Evolutionary conservation across 37 sponge, comb jelly and placozoan genomes (phyloP).

Genomic region (Haliclona indistincta): DNA sequence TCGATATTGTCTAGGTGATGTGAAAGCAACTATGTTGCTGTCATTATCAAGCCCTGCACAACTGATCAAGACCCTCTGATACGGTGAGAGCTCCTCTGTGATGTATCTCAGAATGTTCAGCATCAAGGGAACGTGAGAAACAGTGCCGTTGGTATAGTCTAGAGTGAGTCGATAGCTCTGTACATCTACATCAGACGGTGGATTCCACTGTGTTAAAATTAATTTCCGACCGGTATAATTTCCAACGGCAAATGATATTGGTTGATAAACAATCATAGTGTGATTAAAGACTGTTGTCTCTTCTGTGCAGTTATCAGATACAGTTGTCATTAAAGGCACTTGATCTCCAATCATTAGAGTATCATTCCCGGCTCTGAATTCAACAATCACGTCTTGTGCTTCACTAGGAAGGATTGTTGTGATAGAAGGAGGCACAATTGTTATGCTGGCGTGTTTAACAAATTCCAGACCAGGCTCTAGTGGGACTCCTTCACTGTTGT

Average conservation of each 20-base stretch:
- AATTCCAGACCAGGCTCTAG: background rate
- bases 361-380: background rate
- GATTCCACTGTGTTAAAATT: background rate
- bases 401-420: background rate
- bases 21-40: background rate
- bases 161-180: background rate
- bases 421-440: background rate
- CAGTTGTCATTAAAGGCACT: background rate
- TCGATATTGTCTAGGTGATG: background rate
- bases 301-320: background rate
- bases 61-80: background rate
- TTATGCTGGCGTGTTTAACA: background rate
- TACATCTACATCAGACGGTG: background rate
- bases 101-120: too few relatives aligned
- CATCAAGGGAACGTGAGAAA: too few relatives aligned
- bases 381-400: background rate
- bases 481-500: background rate
- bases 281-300: background rate
- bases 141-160: constrained; percentile 1
- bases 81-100: background rate
- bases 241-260: background rate
- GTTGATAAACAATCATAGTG: background rate
- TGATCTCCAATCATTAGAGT: background rate
- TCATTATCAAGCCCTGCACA: background rate
- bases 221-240: background rate